Base-by-base conservation (phyloP, 1,140 invertebrate genomes). In the Dermatophagoides farinae region DNA sequence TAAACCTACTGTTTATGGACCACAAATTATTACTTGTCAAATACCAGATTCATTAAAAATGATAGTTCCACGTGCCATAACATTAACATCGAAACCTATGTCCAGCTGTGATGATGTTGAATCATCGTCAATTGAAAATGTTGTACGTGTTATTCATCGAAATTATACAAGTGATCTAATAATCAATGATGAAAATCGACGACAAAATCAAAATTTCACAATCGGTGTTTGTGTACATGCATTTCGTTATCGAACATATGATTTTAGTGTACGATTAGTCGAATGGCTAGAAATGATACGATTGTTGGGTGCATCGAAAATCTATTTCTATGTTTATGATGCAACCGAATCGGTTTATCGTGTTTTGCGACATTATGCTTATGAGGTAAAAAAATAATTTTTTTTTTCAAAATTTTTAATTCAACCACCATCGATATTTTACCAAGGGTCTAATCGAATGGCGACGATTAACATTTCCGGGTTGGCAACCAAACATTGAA, bases 1-100 rank as follows among this genome's bases (percentile, higher is more conserved):
- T 70, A 86, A 86, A 68, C 83, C 89, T 69, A 85, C 84, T 10
- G 84, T 90, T 54, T 85, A 88, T 67, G 88, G 91, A 70, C 88
- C 88, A 0, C 91, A 89, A 69, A 72, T 92, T 61, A 82, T 88
- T 49, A 85, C 87, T 5, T 92, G 88, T 71, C 83, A 85, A 67
- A 83, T 88, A 0, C 79, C 81, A 64, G 74, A 58, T 6, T 2
- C 57, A 39, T 46, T 18, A 6, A 18, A 14, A 4, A 5, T 8
- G 5, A 47, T 80, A 16, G 79, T 85, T 1, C 88, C 88, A 5
- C 80, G 82, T 9, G 88, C 86, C 0, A 84, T 89, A 1, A 89
- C 86, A 0, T 72, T 92, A 40, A 14, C 14, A 25, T 38, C 53
- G 6, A 31, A 31, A 31, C 31, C 31, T 4, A 55, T 87, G 88